Evolutionary conservation across 2,113 vertebrate species (phyloP).

Genomic region (Pleuronectes platessa): DNA sequence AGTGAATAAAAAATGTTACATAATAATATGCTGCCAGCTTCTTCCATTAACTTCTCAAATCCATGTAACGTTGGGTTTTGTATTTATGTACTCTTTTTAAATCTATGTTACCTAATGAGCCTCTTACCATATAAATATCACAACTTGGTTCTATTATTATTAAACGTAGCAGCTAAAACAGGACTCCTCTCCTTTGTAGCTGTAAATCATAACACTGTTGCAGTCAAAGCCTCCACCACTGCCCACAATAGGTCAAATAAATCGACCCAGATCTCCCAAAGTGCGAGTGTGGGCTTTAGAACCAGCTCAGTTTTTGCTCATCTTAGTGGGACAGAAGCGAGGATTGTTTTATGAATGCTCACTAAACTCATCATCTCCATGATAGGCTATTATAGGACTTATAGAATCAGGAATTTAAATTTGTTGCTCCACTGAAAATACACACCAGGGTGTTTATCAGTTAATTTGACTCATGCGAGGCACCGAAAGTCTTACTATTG

Average conservation of each 20-base stretch:
- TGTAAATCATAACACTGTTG: slow-evolving; percentile 28
- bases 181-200: slow-evolving; percentile 16
- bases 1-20: background rate
- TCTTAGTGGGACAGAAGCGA: slow-evolving; percentile 19
- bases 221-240: slow-evolving; percentile 27
- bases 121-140: background rate
- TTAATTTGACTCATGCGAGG: background rate
- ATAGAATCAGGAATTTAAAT: background rate
- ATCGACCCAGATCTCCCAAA: slow-evolving; percentile 35
- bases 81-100: background rate
- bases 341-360: background rate
- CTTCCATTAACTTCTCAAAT: background rate
- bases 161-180: slow-evolving; percentile 30
- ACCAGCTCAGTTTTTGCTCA: slow-evolving; percentile 15
- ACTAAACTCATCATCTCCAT: background rate
- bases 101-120: background rate
- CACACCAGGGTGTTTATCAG: background rate
- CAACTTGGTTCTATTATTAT: background rate
- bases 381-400: background rate
- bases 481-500: too few relatives aligned
- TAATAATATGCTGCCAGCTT: background rate
- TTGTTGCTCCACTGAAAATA: background rate
- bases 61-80: background rate
- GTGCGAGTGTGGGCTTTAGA: slow-evolving; percentile 32
- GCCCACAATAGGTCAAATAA: slow-evolving; percentile 50